phyloP scores from a whole-genome alignment of 2,797 vertebrate species.

The Amblyopsis hoosieri region DNA sequence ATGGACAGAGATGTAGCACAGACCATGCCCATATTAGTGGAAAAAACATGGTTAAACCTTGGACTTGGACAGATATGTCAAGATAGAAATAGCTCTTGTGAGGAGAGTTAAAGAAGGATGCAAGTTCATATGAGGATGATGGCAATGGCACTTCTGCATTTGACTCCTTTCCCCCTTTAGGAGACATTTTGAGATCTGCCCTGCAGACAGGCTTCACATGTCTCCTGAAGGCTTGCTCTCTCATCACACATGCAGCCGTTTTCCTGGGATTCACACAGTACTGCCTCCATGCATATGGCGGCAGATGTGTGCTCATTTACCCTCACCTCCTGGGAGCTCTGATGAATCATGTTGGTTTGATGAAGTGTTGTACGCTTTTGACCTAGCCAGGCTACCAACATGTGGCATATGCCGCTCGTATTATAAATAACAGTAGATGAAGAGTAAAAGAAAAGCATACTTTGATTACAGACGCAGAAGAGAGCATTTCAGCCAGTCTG shows the following conservation, averaged over 20 bases:
- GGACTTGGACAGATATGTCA: constrained; percentile 43
- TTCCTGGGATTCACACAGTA: constrained; percentile 31
- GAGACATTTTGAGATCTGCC: constrained; percentile 31
- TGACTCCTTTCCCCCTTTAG: constrained; percentile 30
- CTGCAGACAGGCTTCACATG: constrained; percentile 10
- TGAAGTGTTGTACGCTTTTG: too few species aligned
- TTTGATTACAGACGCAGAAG: too few species aligned
- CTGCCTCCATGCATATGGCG: not conserved
- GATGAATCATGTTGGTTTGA: not conserved
- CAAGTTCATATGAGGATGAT: constrained; percentile 39
- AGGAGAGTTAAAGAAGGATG: constrained; percentile 31
- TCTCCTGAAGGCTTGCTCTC: constrained; percentile 34
- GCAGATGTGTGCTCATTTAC: constrained; percentile 4
- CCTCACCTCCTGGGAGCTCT: constrained; percentile 7
- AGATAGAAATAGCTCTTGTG: constrained; percentile 48
- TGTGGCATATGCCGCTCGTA: too few species aligned
- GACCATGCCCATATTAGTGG: constrained; percentile 10
- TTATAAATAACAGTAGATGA: too few species aligned
- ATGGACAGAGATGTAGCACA: constrained; percentile 25
- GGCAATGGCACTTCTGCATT: constrained; percentile 25
- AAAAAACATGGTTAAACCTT: constrained; percentile 19
- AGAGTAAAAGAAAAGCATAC: too few species aligned
- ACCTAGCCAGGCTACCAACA: too few species aligned
- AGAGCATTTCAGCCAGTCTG: too few species aligned
- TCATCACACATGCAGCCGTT: constrained; percentile 58